Percentiles rank a stretch among this genome's conserved stretches.
phyloP scores from a whole-genome alignment of 2,113 vertebrate genomes.

The Sclerurus mexicanus region DNA sequence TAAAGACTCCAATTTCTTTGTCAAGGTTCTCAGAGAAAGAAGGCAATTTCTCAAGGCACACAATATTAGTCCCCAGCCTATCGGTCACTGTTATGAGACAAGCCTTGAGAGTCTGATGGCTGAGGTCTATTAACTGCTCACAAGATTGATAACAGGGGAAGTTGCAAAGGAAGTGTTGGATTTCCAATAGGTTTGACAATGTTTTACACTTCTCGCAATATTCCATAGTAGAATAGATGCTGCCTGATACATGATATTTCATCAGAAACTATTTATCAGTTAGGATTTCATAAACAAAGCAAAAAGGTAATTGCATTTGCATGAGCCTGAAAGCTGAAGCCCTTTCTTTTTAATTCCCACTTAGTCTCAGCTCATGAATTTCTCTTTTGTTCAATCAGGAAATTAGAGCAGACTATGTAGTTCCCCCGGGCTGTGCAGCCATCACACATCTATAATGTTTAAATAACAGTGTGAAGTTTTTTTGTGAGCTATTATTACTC shows the following conservation, averaged over 20 bases:
- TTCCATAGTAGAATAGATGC: background rate
- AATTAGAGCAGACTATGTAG: background rate
- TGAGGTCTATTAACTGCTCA: conserved; percentile 59
- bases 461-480: background rate
- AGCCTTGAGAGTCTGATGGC: conserved; percentile 58
- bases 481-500: background rate
- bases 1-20: conserved; percentile 69
- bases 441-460: background rate
- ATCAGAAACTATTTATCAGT: background rate
- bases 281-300: background rate
- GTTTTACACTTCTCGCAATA: conserved; percentile 32
- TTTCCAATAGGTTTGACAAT: conserved; percentile 14
- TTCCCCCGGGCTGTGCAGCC: background rate
- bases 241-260: background rate
- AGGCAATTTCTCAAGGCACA: conserved; percentile 59
- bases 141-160: conserved; percentile 55
- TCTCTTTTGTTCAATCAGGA: background rate
- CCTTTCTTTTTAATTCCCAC: background rate
- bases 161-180: conserved; percentile 32
- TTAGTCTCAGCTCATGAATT: background rate
- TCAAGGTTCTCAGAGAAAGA: conserved; percentile 64
- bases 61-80: background rate
- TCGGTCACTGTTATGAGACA: conserved; percentile 62
- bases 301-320: background rate
- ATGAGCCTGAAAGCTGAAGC: background rate